Evolutionary conservation across 2,113 vertebrate species (phyloP), one percentile per base, ranked within the genome.

Genomic region (Cheirogaleus medius): DNA sequence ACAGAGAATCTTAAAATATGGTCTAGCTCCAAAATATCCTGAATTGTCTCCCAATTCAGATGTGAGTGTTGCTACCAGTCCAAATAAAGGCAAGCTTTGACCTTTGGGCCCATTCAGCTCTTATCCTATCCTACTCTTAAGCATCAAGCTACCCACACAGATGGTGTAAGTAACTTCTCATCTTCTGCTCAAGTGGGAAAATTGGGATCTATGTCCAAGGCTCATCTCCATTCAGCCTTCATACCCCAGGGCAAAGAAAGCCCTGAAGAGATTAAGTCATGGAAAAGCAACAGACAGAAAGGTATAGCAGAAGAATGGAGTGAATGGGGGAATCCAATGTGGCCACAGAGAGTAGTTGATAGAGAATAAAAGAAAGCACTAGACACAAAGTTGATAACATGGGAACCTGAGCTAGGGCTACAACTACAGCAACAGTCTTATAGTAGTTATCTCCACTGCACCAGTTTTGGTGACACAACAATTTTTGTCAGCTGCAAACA

Each of bases 21-120:
- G n/a, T 34, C 18, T 54, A 58, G 37, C 23, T 93, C 42, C 63
- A 93, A 76, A 87, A 71, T 60, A n/a, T 90, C 58, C 23, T 52
- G 39, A 92, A 44, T 29, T 85, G n/a, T 60, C 37, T 92, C 60
- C 80, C 6, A 87, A 34, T 32, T 92, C 73, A 94, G 64, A 66
- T 5, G 9, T 52, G 7, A 80, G 15, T 42, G 8, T 20, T 90
- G 17, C 29, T 66, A 76, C 0, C 83, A 29, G 83, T 73, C 14
- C 83, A 85, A 91, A 96, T n/a, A 42, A 93, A 94, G 63, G 32
- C 39, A 89, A 95, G 32, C 42, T 88, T 39, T 89, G 54, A 93
- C 21, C 44, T 86, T 8, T 58, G 56, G 91, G 25, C 21, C 68
- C 56, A 69, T 21, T 80, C 8, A 20, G 73, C 34, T 83, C 60